phyloP scores from a whole-genome alignment of 1,140 invertebrate species.

The Papilio dardanus region DNA sequence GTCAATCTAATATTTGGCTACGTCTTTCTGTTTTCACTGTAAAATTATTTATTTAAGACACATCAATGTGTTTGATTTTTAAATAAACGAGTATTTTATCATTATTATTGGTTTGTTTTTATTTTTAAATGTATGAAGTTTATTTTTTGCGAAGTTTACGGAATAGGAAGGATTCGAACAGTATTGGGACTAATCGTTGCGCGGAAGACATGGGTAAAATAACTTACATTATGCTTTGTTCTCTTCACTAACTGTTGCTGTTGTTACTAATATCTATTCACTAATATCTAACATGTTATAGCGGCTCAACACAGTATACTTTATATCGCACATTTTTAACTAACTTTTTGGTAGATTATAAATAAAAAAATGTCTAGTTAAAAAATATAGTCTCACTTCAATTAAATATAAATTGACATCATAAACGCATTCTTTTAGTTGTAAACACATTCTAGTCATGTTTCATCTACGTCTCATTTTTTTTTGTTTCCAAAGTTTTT shows the following conservation, averaged over 20 bases:
- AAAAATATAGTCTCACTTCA: no score
- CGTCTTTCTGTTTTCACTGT: conserved; percentile 44
- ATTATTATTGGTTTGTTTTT: conserved; percentile 73
- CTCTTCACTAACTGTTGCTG: conserved; percentile 22
- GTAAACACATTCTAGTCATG: background rate
- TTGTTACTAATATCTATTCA: conserved; percentile 7
- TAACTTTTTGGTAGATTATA: background rate
- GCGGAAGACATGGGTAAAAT: conserved; percentile 45
- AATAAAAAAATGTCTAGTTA: background rate
- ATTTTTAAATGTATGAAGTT: conserved; percentile 57
- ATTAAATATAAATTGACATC: background rate
- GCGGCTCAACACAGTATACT: background rate
- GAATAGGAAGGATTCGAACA: conserved; percentile 48
- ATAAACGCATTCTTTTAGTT: background rate
- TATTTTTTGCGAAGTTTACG: conserved; percentile 42
- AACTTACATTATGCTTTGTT: conserved; percentile 43
- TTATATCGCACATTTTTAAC: background rate
- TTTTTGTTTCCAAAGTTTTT: background rate
- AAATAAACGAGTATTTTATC: conserved; percentile 76
- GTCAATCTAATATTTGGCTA: conserved; percentile 27
- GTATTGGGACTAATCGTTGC: conserved; percentile 38
- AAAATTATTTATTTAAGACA: conserved; percentile 44
- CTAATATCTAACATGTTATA: conserved; percentile 7
- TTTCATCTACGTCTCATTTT: background rate
- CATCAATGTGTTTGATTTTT: conserved; percentile 41